Evolutionary conservation across 1,140 invertebrate genomes (phyloP).

Genomic region (Hyles euphorbiae): DNA sequence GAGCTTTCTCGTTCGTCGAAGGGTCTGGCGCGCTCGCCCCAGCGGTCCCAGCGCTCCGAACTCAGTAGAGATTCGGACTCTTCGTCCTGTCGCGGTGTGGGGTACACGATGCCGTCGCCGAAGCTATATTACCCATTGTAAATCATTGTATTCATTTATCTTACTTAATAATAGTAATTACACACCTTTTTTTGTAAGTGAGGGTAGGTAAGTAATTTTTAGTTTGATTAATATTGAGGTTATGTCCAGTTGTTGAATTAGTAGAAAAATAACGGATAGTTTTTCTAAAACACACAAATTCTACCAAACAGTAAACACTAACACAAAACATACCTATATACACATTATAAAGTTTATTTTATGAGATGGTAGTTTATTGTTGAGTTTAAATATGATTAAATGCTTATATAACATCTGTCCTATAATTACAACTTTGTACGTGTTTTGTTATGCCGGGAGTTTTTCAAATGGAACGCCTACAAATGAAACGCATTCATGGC

Average conservation of each 20-base stretch:
- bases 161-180: not conserved
- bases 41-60: conserved; percentile 73
- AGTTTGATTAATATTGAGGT: too few relatives aligned
- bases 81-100: conserved; percentile 86
- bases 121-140: conserved; percentile 75
- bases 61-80: conserved; percentile 87
- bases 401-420: too few relatives aligned
- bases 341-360: not conserved
- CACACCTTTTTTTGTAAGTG: too few relatives aligned
- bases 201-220: too few relatives aligned
- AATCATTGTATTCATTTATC: conserved; percentile 5
- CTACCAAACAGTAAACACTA: not conserved
- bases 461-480: too few relatives aligned
- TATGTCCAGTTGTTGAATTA: too few relatives aligned
- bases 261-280: not conserved
- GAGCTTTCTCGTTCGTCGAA: conserved; percentile 65
- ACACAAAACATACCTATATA: not conserved
- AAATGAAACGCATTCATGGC: too few relatives aligned
- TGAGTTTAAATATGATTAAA: too few relatives aligned
- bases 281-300: not conserved
- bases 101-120: conserved; percentile 91
- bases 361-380: too few relatives aligned
- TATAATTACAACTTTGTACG: too few relatives aligned
- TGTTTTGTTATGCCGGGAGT: too few relatives aligned
- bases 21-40: conserved; percentile 67